Evolutionary conservation across 2,797 vertebrate genomes (phyloP).

Genomic region (Loris lydekkerianus): DNA sequence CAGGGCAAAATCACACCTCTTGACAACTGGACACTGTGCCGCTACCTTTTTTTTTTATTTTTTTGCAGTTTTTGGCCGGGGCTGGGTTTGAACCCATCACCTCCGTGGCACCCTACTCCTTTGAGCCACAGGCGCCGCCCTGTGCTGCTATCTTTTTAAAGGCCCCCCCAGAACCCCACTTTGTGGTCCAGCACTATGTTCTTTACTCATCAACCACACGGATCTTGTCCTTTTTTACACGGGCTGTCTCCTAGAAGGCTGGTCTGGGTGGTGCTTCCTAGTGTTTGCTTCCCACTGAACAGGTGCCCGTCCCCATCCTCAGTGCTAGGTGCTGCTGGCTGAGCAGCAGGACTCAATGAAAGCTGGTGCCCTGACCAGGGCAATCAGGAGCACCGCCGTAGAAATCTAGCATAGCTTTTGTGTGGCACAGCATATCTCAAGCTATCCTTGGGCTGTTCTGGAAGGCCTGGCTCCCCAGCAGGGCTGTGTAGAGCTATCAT

Average conservation of each 20-base stretch:
- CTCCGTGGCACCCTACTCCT: too few relatives aligned
- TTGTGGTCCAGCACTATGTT: neutral
- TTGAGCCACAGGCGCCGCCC: too few relatives aligned
- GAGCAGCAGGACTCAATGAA: neutral
- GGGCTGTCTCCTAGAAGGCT: neutral
- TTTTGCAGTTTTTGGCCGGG: too few relatives aligned
- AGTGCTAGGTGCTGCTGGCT: neutral
- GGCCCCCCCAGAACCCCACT: neutral
- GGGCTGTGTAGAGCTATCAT: conserved; percentile 3
- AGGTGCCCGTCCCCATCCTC: neutral
- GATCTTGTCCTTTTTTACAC: neutral
- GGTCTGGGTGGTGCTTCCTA: neutral
- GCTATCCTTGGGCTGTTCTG: neutral
- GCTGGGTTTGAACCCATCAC: too few relatives aligned
- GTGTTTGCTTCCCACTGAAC: neutral
- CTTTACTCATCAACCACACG: neutral
- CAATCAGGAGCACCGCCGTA: neutral
- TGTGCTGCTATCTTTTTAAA: neutral
- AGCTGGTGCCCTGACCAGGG: neutral
- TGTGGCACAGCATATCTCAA: neutral
- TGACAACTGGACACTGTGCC: neutral
- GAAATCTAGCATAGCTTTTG: neutral
- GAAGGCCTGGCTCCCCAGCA: conserved; percentile 12
- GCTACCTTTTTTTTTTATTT: neutral
- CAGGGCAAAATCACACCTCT: neutral